These are phyloP conservation scores for Tor tambroides DNA, from an alignment of 2,113 vertebrate genomes.

Conservation along the genomic window DNA sequence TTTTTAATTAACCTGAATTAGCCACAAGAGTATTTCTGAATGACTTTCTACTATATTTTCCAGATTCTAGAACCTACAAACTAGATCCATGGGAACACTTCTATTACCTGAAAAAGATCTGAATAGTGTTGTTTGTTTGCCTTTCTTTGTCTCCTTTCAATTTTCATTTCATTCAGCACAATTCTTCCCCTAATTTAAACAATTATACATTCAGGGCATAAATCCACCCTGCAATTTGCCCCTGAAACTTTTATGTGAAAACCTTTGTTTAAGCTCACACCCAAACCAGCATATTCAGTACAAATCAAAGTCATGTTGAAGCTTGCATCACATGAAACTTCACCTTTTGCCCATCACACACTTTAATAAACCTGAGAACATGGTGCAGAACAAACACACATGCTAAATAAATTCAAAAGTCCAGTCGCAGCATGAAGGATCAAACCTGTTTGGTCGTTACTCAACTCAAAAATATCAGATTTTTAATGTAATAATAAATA, in stretches of 20 bases:
- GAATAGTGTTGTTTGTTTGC: neutral
- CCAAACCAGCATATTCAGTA: conserved; percentile 36
- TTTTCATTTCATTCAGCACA: neutral
- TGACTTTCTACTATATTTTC: neutral
- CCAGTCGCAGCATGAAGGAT: conserved; percentile 45
- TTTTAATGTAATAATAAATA: no score
- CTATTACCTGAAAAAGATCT: neutral
- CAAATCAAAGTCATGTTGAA: conserved; percentile 36
- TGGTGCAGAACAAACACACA: neutral
- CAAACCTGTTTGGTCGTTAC: conserved; percentile 56
- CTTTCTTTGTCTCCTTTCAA: neutral
- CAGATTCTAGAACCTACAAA: neutral
- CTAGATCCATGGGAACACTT: neutral
- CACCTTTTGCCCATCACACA: conserved; percentile 1
- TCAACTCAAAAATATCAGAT: neutral
- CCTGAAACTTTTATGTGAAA: neutral
- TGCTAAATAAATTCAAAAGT: conserved; percentile 28
- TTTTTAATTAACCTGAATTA: neutral
- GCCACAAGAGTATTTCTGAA: neutral
- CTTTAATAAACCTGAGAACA: conserved; percentile 30
- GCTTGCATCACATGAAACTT: conserved; percentile 44
- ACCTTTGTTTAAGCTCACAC: conserved; percentile 42
- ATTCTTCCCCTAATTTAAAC: conserved; percentile 14
- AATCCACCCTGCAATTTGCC: conserved; percentile 38
- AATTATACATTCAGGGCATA: conserved; percentile 15